A percentile compares a stretch with the other conserved stretches of the same genome.
phyloP scores from a whole-genome alignment of 2,113 vertebrate genomes.

The Odobenus rosmarus region DNA sequence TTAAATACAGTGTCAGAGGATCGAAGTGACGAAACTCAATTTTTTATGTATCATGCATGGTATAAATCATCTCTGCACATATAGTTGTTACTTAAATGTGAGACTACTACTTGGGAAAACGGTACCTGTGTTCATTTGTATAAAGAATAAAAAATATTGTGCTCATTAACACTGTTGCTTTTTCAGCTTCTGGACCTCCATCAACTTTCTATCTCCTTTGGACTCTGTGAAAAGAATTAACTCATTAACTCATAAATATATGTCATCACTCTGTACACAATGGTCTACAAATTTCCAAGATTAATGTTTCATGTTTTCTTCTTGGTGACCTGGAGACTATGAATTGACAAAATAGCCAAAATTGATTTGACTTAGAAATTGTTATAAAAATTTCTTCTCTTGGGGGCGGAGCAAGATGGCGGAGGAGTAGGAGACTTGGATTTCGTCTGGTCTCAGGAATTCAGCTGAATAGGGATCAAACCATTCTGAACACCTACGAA shows the following conservation, averaged over 20 bases:
- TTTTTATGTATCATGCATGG: not conserved
- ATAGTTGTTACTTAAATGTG: not conserved
- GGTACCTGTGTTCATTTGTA: not conserved
- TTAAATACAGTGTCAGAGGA: not conserved
- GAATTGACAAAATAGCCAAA: not conserved
- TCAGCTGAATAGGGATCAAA: too few species aligned
- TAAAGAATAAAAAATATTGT: not conserved
- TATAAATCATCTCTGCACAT: not conserved
- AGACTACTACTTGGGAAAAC: not conserved
- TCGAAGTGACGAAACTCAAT: not conserved
- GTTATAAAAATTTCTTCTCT: not conserved
- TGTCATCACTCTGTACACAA: not conserved
- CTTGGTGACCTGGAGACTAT: not conserved
- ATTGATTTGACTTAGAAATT: not conserved
- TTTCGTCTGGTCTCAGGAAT: too few species aligned
- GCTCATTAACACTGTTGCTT: not conserved
- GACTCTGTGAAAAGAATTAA: not conserved
- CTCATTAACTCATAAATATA: not conserved
- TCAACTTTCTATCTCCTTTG: not conserved
- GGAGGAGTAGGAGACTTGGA: too few species aligned
- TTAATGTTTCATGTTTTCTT: conserved; percentile 33
- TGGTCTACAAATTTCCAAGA: not conserved
- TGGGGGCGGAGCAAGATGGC: too few species aligned
- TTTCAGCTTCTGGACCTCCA: not conserved
- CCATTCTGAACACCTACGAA: too few species aligned